These are phyloP conservation scores for Marisa cornuarietis DNA, from an alignment of 1,140 invertebrate species.

Conservation along the genomic window DNA sequence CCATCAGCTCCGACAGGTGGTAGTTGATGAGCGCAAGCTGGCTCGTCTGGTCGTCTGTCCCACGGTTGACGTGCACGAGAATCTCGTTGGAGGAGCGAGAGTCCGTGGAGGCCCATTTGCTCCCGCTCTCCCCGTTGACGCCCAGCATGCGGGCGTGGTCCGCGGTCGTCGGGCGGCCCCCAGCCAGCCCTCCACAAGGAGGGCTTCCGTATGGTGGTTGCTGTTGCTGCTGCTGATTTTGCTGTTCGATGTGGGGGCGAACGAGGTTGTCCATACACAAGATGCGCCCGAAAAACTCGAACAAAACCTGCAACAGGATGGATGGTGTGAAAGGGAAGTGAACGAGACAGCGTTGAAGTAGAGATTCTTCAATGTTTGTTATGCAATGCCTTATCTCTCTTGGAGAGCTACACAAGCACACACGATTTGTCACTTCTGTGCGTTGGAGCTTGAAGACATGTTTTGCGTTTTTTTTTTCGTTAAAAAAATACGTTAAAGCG, in stretches of 20 bases:
- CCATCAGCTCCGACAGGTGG: slow-evolving; percentile 61
- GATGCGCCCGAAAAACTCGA: slow-evolving; percentile 57
- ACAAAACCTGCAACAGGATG: slow-evolving; percentile 51
- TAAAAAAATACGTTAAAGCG: too few relatives aligned
- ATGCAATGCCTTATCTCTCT: too few relatives aligned
- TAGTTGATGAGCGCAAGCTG: slow-evolving; percentile 57
- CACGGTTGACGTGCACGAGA: slow-evolving; percentile 28
- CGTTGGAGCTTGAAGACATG: too few relatives aligned
- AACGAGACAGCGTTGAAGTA: too few relatives aligned
- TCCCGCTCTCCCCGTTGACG: slow-evolving; percentile 41
- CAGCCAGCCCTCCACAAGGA: slow-evolving; percentile 18
- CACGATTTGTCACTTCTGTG: too few relatives aligned
- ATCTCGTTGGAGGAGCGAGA: slow-evolving; percentile 47
- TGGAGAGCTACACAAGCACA: too few relatives aligned
- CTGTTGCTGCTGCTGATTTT: slow-evolving; percentile 28
- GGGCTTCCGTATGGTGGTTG: not conserved
- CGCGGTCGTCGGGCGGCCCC: slow-evolving; percentile 13
- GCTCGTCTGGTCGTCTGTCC: slow-evolving; percentile 34
- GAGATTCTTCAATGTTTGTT: too few relatives aligned
- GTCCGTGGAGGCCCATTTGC: slow-evolving; percentile 36
- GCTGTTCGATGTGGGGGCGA: slow-evolving; percentile 44
- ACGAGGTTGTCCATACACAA: slow-evolving; percentile 62
- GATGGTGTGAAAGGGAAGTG: too few relatives aligned
- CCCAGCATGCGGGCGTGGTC: slow-evolving; percentile 37
- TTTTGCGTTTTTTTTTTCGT: too few relatives aligned